Percentiles rank a stretch among this genome's conserved stretches.
Conservation (phyloP, 2,888 invertebrate species). For the Yponomeuta malinellus region DNA sequence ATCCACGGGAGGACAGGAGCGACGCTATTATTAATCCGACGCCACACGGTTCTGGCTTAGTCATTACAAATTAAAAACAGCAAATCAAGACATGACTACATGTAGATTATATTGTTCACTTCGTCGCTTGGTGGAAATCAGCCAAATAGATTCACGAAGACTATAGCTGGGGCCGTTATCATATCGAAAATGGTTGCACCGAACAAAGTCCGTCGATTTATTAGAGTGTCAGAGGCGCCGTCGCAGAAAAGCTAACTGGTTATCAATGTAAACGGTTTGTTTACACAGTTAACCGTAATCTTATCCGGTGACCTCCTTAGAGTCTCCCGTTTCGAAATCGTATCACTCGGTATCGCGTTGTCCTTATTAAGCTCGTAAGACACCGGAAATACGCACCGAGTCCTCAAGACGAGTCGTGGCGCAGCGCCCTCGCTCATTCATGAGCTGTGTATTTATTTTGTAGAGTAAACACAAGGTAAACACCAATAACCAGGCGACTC, state of each 20-base stretch:
- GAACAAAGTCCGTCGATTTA: conserved; percentile 40
- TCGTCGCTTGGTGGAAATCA: not conserved
- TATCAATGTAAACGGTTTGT: conserved; percentile 74
- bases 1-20: too few species aligned
- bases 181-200: conserved; percentile 19
- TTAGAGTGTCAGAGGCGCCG: conserved; percentile 59
- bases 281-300: conserved; percentile 73
- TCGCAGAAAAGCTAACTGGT: conserved; percentile 65
- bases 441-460: conserved; percentile 64
- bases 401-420: conserved; percentile 26
- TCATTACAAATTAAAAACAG: too few species aligned
- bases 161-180: conserved; percentile 10
- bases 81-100: too few species aligned
- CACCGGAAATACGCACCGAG: conserved; percentile 64
- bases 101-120: not conserved
- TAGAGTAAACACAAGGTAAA: conserved; percentile 13
- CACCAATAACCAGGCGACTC: too few species aligned
- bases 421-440: conserved; percentile 54
- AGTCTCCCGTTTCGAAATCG: conserved; percentile 72
- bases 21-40: too few species aligned
- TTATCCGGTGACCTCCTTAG: conserved; percentile 75
- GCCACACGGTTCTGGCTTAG: too few species aligned
- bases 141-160: not conserved
- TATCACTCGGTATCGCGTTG: conserved; percentile 60
- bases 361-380: conserved; percentile 53